phyloP scores from a whole-genome alignment of 2,113 vertebrate genomes.

The Nanorana parkeri region DNA sequence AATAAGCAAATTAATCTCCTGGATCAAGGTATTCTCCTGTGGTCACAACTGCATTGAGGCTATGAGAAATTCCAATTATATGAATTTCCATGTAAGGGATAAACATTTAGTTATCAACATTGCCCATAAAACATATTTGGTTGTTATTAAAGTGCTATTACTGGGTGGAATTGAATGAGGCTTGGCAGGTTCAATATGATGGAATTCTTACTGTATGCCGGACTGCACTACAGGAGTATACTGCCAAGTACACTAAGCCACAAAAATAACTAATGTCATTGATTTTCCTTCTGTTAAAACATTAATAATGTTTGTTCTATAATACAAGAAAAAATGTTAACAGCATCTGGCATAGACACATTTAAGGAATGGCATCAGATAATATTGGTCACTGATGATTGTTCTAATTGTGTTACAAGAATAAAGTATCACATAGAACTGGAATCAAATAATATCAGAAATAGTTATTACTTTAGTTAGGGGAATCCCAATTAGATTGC shows the following conservation, averaged over 20 bases:
- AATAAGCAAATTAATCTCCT: slow-evolving; percentile 76
- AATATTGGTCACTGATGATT: not conserved
- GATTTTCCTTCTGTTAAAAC: slow-evolving; percentile 47
- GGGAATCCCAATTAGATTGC: too few species aligned
- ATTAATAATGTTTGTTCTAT: slow-evolving; percentile 32
- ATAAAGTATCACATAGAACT: too few species aligned
- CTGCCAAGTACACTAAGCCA: slow-evolving; percentile 44
- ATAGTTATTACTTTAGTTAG: too few species aligned
- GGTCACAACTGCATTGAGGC: slow-evolving; percentile 64
- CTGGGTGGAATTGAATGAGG: slow-evolving; percentile 63
- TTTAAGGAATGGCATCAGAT: not conserved
- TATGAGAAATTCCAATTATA: slow-evolving; percentile 77
- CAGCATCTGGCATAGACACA: not conserved
- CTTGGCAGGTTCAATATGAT: slow-evolving; percentile 59
- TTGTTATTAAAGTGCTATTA: slow-evolving; percentile 71
- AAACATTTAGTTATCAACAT: slow-evolving; percentile 77
- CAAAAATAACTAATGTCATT: slow-evolving; percentile 14
- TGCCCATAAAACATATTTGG: slow-evolving; percentile 67
- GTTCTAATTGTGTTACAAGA: too few species aligned
- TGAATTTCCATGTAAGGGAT: slow-evolving; percentile 70
- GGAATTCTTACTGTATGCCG: slow-evolving; percentile 61
- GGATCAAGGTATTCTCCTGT: slow-evolving; percentile 70
- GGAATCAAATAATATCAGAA: too few species aligned
- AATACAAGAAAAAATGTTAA: not conserved
- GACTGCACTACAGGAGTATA: slow-evolving; percentile 1